A percentile compares a stretch with the other conserved stretches of the same genome.
phyloP scores from a whole-genome alignment of 2,113 vertebrate species.

The Pantherophis guttatus region DNA sequence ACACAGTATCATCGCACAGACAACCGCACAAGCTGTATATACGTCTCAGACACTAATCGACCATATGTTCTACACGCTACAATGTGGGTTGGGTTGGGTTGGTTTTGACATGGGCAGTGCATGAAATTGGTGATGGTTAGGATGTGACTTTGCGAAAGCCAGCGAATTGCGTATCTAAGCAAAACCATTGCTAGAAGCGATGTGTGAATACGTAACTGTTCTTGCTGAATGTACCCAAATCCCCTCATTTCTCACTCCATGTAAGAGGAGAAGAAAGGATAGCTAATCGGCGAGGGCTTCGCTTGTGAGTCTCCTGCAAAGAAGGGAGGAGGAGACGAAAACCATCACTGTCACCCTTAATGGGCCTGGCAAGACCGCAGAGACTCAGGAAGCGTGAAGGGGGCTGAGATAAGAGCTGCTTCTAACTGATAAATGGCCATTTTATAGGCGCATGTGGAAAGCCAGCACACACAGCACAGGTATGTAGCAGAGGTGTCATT shows the following conservation, averaged over 20 bases:
- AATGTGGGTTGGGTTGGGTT: no score
- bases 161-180: not conserved
- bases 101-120: not conserved
- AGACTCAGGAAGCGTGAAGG: no score
- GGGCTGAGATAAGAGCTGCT: not conserved
- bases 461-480: no score
- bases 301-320: not conserved
- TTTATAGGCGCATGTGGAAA: not conserved
- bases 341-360: no score
- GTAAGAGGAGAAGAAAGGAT: not conserved
- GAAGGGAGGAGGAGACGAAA: not conserved
- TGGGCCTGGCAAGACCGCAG: no score
- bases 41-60: not conserved
- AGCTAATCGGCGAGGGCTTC: not conserved
- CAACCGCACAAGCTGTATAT: not conserved
- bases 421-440: no score
- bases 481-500: no score
- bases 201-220: not conserved
- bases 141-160: not conserved
- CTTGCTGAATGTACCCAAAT: not conserved
- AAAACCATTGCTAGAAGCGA: not conserved
- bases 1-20: not conserved
- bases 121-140: not conserved
- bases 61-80: not conserved
- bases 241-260: not conserved